These are phyloP conservation scores for Epinephelus fuscoguttatus DNA, from an alignment of 2,113 vertebrate species.

Conservation along the genomic window DNA sequence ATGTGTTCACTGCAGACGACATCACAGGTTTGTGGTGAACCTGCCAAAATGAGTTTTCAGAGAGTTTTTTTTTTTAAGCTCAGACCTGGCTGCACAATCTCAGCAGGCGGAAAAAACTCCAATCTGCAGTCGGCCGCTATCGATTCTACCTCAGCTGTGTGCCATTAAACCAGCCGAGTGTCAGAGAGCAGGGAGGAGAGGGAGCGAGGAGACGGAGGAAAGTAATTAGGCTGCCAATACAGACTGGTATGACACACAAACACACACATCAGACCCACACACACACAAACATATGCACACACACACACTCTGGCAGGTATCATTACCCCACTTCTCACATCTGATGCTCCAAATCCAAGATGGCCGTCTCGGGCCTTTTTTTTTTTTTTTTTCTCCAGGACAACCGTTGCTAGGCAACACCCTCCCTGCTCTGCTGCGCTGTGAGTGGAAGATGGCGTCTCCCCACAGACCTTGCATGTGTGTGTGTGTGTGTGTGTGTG, in stretches of 20 bases:
- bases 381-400: conserved; percentile 49
- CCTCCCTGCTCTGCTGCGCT: conserved; percentile 76
- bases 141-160: conserved; percentile 53
- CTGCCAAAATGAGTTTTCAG: conserved; percentile 4
- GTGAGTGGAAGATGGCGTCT: conserved; percentile 82
- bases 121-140: conserved; percentile 34
- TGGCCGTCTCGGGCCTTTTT: conserved; percentile 69
- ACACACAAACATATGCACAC: neutral
- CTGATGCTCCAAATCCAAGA: conserved; percentile 81
- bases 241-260: conserved; percentile 13
- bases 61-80: neutral
- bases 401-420: conserved; percentile 81
- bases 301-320: conserved; percentile 64
- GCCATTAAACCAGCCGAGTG: conserved; percentile 45
- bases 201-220: conserved; percentile 18
- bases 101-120: conserved; percentile 42
- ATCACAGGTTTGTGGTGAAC: neutral
- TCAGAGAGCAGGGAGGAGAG: conserved; percentile 35
- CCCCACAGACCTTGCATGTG: conserved; percentile 58
- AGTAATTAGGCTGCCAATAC: conserved; percentile 54
- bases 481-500: conserved; percentile 31
- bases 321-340: conserved; percentile 74
- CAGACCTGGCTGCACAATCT: neutral
- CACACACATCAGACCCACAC: conserved; percentile 33
- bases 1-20: conserved; percentile 2